These are phyloP conservation scores for Enteromius treurensis DNA, from an alignment of 2,797 vertebrate genomes.

Conservation along the genomic window DNA sequence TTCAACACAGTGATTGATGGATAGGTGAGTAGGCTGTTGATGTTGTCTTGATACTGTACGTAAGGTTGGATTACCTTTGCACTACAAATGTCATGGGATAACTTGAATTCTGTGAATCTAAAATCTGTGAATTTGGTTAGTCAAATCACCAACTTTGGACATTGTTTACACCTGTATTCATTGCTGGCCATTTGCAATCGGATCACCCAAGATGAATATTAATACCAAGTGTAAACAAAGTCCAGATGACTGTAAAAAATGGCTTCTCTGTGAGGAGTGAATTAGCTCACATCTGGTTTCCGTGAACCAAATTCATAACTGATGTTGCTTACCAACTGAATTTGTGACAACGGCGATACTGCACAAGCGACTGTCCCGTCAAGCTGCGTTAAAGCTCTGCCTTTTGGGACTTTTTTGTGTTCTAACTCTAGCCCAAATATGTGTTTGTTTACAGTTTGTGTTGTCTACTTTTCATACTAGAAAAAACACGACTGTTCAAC, in stretches of 20 bases:
- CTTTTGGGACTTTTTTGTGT: conserved; percentile 5
- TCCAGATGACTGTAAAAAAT: conserved; percentile 41
- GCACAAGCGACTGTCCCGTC: conserved; percentile 62
- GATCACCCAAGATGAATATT: conserved; percentile 28
- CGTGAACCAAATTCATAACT: conserved; percentile 71
- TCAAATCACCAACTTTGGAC: neutral
- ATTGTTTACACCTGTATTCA: conserved; percentile 3
- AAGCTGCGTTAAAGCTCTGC: conserved; percentile 47
- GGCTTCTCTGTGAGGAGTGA: conserved; percentile 63
- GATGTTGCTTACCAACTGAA: conserved; percentile 64
- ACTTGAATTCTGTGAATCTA: neutral
- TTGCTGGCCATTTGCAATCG: neutral
- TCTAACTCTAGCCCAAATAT: conserved; percentile 23
- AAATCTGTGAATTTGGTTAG: neutral
- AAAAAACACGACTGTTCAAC: conserved; percentile 19
- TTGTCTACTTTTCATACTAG: conserved; percentile 38
- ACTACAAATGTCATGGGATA: neutral
- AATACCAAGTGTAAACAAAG: conserved; percentile 21
- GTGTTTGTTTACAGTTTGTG: conserved; percentile 45
- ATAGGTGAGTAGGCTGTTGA: neutral
- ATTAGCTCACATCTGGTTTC: conserved; percentile 76
- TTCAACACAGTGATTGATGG: neutral
- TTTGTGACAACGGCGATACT: conserved; percentile 65
- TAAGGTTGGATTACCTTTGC: neutral
- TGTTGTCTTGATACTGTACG: neutral